A percentile compares a stretch with the other conserved stretches of the same genome.
Conservation (phyloP, 2,797 vertebrate genomes). For the Zalophus californianus region DNA sequence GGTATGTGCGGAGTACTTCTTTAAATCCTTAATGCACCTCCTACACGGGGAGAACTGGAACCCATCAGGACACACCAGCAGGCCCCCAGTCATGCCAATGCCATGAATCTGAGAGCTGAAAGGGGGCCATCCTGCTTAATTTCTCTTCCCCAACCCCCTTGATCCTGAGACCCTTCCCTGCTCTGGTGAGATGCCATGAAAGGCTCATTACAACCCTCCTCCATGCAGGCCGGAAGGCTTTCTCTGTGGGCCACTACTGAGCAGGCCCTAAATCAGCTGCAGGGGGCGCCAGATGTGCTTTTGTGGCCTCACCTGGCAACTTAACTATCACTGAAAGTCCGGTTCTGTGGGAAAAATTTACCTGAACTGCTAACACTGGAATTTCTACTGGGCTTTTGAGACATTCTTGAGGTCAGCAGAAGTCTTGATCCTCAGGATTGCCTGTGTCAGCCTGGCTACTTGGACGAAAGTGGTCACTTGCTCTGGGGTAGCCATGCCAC, state of each 20-base stretch:
- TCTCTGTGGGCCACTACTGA: neutral
- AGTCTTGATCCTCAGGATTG: neutral
- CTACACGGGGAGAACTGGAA: neutral
- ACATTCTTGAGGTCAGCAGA: neutral
- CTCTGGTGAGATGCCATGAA: too few relatives aligned
- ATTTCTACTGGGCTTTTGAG: neutral
- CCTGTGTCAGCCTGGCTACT: neutral
- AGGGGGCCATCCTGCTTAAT: too few relatives aligned
- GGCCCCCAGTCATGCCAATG: too few relatives aligned
- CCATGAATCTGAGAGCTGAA: neutral
- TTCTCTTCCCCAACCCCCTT: neutral
- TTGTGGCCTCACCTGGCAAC: neutral
- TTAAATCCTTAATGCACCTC: neutral
- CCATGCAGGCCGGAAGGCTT: too few relatives aligned
- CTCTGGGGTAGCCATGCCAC: accelerated
- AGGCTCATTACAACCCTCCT: neutral
- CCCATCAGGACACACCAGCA: neutral
- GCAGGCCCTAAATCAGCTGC: neutral
- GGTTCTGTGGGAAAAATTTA: neutral
- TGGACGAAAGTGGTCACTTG: neutral
- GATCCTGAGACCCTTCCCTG: neutral
- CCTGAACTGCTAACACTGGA: neutral
- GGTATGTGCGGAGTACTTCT: neutral
- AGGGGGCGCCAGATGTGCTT: too few relatives aligned
- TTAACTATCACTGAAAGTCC: neutral